phyloP scores from a whole-genome alignment of 2,888 invertebrate genomes.

The Ophraella communa region DNA sequence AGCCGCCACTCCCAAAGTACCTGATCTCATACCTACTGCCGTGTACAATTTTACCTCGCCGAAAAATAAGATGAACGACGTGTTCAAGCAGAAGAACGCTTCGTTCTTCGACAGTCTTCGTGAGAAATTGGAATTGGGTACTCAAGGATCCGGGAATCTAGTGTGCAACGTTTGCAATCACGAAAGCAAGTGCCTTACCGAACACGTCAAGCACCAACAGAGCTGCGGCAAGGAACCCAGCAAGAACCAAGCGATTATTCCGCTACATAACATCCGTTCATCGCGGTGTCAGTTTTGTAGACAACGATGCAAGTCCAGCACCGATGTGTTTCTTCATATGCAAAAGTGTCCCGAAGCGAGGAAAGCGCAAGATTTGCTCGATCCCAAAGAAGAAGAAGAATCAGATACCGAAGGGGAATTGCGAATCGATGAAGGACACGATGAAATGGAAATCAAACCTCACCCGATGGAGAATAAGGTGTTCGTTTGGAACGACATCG shows the following conservation, averaged over 20 bases:
- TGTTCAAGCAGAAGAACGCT: conserved; percentile 71
- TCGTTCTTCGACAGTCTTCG: conserved; percentile 85
- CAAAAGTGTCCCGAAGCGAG: conserved; percentile 71
- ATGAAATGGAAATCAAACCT: conserved; percentile 58
- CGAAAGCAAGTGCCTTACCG: conserved; percentile 81
- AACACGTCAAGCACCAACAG: conserved; percentile 81
- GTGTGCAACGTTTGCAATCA: conserved; percentile 76
- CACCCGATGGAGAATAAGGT: conserved; percentile 84
- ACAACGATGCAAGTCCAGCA: conserved; percentile 84
- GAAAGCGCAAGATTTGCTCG: conserved; percentile 50
- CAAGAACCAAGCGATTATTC: conserved; percentile 45
- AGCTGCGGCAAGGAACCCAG: conserved; percentile 62
- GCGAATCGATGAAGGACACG: conserved; percentile 44
- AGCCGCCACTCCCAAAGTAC: conserved; percentile 46
- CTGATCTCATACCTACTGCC: conserved; percentile 53
- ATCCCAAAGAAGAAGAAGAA: conserved; percentile 48
- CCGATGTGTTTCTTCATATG: conserved; percentile 78
- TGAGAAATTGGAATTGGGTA: conserved; percentile 72
- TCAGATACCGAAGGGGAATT: conserved; percentile 46
- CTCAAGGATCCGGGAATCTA: conserved; percentile 68
- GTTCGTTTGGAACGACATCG: conserved; percentile 81
- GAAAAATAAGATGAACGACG: conserved; percentile 39
- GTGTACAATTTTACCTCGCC: conserved; percentile 38
- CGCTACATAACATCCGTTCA: conserved; percentile 66
- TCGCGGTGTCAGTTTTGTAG: conserved; percentile 86